These are phyloP conservation scores for Glyphotaelius pellucidus DNA, from an alignment of 2,888 invertebrate genomes.

Conservation along the genomic window DNA sequence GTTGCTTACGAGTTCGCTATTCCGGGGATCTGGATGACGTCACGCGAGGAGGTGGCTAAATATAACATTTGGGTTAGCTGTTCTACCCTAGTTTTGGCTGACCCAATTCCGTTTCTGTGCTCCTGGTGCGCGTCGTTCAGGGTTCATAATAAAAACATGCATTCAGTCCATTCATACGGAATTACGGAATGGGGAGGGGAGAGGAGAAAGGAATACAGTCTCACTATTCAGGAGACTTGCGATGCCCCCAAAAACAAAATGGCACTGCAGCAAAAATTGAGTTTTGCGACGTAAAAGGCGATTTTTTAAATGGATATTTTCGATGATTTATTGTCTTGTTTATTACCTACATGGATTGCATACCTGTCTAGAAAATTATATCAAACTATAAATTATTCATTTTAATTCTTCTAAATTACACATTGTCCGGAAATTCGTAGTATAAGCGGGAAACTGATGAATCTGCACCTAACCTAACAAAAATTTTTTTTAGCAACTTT, in stretches of 20 bases:
- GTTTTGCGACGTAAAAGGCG: background rate
- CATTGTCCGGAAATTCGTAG: too few species aligned
- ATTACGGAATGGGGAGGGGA: background rate
- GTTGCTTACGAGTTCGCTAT: background rate
- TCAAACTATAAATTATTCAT: too few species aligned
- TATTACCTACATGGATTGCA: too few species aligned
- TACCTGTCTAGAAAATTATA: too few species aligned
- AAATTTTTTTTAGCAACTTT: too few species aligned
- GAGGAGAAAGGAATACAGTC: background rate
- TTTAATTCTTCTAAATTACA: too few species aligned
- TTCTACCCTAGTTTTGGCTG: constrained; percentile 8
- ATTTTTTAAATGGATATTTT: background rate
- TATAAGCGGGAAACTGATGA: too few species aligned
- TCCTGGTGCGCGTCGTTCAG: background rate
- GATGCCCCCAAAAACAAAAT: background rate
- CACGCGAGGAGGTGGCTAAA: constrained; percentile 2
- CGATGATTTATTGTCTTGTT: too few species aligned
- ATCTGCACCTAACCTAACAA: too few species aligned
- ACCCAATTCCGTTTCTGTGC: constrained; percentile 8
- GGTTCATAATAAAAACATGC: background rate
- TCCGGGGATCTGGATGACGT: constrained; percentile 12
- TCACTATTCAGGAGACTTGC: background rate
- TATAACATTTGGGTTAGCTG: constrained; percentile 14
- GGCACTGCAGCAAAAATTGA: background rate
- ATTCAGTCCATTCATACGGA: background rate